These are phyloP conservation scores for Drosophila picticornis DNA, from an alignment of 2,888 invertebrate genomes.

Conservation along the genomic window DNA sequence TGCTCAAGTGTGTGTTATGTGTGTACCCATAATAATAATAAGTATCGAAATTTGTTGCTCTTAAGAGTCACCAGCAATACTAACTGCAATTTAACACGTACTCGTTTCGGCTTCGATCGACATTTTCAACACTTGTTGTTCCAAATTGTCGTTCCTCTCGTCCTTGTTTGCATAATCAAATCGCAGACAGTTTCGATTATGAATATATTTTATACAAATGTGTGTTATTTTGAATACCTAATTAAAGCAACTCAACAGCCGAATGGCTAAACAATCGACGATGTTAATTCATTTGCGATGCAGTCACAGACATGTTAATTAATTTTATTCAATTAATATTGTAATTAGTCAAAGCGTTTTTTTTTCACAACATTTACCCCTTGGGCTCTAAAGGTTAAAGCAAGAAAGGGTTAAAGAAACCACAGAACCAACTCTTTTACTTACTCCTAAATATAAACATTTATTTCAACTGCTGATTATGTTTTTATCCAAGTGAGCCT, in stretches of 20 bases:
- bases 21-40: constrained; percentile 61
- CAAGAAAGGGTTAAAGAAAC: background rate
- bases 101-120: constrained; percentile 30
- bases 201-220: background rate
- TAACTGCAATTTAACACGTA: constrained; percentile 55
- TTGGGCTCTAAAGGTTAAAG: background rate
- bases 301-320: background rate
- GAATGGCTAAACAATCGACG: background rate
- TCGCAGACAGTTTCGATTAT: background rate
- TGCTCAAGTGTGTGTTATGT: constrained; percentile 36
- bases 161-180: constrained; percentile 8
- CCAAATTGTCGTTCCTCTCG: background rate
- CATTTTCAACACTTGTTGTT: constrained; percentile 9
- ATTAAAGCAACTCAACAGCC: background rate
- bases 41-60: constrained; percentile 70
- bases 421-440: background rate
- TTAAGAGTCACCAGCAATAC: constrained; percentile 42
- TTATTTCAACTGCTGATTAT: background rate
- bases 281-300: too few species aligned
- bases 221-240: background rate
- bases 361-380: too few species aligned
- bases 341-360: too few species aligned
- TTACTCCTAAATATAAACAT: background rate
- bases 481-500: background rate
- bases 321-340: background rate